Evolutionary conservation across 1,140 invertebrate genomes (phyloP).

Genomic region (Halesus radiatus): DNA sequence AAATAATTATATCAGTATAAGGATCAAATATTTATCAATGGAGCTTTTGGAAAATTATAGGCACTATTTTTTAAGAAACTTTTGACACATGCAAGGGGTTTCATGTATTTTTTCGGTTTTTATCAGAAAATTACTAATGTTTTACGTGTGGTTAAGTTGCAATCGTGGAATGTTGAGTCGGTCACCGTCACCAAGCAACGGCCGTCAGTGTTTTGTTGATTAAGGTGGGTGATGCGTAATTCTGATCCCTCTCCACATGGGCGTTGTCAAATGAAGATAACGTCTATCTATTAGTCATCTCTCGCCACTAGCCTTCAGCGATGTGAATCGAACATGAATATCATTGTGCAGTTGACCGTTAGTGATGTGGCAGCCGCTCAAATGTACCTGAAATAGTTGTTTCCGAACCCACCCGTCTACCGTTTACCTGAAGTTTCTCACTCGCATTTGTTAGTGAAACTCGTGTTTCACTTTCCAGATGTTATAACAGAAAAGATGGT

Average conservation of each 20-base stretch:
- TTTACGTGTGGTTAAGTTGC: neutral
- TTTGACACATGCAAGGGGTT: too few relatives aligned
- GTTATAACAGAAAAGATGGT: neutral
- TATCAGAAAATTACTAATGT: too few relatives aligned
- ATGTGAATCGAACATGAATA: slow-evolving; percentile 8
- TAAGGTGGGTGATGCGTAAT: neutral
- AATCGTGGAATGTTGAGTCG: slow-evolving; percentile 11
- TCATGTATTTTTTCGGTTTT: too few relatives aligned
- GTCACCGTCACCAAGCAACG: slow-evolving; percentile 38
- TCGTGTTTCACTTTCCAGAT: slow-evolving; percentile 39
- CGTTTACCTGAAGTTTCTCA: neutral
- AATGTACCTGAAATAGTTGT: slow-evolving; percentile 36
- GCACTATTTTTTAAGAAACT: too few relatives aligned
- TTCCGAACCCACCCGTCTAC: neutral
- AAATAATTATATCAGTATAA: too few relatives aligned
- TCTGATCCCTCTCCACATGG: slow-evolving; percentile 25
- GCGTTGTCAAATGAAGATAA: slow-evolving; percentile 39
- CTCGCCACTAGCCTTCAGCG: neutral
- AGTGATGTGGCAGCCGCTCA: slow-evolving; percentile 30
- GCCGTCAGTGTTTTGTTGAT: slow-evolving; percentile 37
- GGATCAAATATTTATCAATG: too few relatives aligned
- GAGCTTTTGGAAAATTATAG: too few relatives aligned
- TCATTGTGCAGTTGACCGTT: slow-evolving; percentile 8
- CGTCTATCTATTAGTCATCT: slow-evolving; percentile 33
- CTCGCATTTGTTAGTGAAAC: slow-evolving; percentile 25